Conservation (phyloP, 2,888 invertebrate genomes). For the Dromius quadrimaculatus region DNA sequence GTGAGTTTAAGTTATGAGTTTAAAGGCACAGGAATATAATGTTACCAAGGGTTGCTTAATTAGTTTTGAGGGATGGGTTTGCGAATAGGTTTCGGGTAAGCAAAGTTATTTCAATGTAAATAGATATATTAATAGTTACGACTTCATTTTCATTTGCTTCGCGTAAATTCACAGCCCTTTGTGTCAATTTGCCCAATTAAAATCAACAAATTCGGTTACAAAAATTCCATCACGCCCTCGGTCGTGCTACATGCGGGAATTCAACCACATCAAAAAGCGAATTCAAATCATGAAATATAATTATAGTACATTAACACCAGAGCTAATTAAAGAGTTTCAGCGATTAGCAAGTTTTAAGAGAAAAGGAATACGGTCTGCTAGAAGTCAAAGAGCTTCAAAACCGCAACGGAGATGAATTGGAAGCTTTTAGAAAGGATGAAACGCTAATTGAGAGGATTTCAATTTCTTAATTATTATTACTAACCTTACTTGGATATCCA, state of each 20-base stretch:
- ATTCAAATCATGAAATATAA: slow-evolving; percentile 33
- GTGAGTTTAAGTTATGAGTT: slow-evolving; percentile 34
- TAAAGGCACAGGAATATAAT: slow-evolving; percentile 25
- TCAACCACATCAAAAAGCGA: slow-evolving; percentile 37
- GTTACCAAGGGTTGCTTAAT: slow-evolving; percentile 35
- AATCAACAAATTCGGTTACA: slow-evolving; percentile 35
- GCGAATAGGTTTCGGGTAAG: background rate
- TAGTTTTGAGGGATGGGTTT: slow-evolving; percentile 23
- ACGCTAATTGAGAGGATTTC: background rate
- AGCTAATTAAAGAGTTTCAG: slow-evolving; percentile 27
- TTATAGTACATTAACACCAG: slow-evolving; percentile 29
- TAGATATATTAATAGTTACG: background rate
- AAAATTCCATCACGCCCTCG: slow-evolving; percentile 36
- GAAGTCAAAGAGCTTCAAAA: background rate
- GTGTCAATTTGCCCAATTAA: slow-evolving; percentile 32
- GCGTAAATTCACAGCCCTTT: slow-evolving; percentile 20
- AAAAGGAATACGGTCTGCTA: background rate
- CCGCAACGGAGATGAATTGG: background rate
- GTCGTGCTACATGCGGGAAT: slow-evolving; percentile 23
- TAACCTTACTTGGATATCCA: slow-evolving; percentile 85
- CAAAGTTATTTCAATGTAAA: slow-evolving; percentile 30
- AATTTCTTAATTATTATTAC: slow-evolving; percentile 54
- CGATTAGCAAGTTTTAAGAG: slow-evolving; percentile 20
- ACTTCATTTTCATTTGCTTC: slow-evolving; percentile 15
- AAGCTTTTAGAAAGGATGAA: background rate